Conservation (phyloP, 2,797 vertebrate genomes). For the Chloroceryle amazona region DNA sequence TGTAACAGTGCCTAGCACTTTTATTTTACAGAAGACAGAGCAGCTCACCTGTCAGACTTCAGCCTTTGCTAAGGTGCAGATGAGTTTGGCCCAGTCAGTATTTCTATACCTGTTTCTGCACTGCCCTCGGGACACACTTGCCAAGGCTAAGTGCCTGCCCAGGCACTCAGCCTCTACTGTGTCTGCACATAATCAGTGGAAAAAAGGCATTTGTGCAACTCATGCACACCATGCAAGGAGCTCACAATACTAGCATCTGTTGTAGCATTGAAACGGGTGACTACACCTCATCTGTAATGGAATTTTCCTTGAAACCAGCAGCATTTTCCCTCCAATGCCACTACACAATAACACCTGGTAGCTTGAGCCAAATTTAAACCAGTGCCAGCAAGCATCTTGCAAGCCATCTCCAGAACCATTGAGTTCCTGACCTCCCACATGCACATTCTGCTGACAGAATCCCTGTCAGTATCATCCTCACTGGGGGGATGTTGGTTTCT, state of each 20-base stretch:
- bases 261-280: background rate
- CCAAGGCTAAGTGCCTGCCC: background rate
- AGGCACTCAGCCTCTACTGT: background rate
- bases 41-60: background rate
- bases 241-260: background rate
- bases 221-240: background rate
- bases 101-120: background rate
- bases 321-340: background rate
- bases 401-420: background rate
- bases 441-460: background rate
- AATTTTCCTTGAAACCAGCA: background rate
- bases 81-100: background rate
- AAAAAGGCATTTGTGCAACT: background rate
- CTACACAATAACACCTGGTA: background rate
- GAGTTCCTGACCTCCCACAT: rapidly evolving
- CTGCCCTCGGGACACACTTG: background rate
- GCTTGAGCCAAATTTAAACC: background rate
- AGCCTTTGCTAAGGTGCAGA: background rate
- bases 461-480: background rate
- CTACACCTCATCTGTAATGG: background rate
- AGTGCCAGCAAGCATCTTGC: background rate
- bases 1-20: background rate
- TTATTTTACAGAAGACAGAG: background rate
- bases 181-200: background rate
- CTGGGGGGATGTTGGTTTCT: background rate